Conservation (phyloP, 2,888 invertebrate genomes). For the Rhorus exstirpatorius region DNA sequence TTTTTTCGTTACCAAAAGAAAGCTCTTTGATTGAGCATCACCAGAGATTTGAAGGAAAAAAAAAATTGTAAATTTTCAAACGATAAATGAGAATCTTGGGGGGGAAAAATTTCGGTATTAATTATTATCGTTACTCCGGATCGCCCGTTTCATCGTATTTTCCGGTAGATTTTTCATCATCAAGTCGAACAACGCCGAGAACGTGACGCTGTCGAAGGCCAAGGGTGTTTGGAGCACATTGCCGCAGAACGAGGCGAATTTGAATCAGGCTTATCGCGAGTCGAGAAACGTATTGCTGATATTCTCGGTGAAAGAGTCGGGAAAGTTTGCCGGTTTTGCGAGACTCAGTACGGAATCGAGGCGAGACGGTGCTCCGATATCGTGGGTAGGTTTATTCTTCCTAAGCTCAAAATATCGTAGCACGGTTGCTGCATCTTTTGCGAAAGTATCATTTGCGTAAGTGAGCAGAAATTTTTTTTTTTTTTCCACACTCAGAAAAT, state of each 20-base stretch:
- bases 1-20: too few relatives aligned
- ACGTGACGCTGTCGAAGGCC: slow-evolving; percentile 97
- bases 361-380: slow-evolving; percentile 95
- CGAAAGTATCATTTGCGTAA: too few relatives aligned
- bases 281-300: slow-evolving; percentile 97
- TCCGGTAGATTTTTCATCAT: slow-evolving; percentile 94
- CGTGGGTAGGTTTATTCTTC: slow-evolving; percentile 90
- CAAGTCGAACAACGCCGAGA: slow-evolving; percentile 99
- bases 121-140: too few relatives aligned
- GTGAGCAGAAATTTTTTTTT: too few relatives aligned
- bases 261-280: slow-evolving; percentile 97
- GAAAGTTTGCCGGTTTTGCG: slow-evolving; percentile 97
- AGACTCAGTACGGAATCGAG: slow-evolving; percentile 95
- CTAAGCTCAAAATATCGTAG: slow-evolving; percentile 3
- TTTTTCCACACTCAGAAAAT: too few relatives aligned
- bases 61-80: too few relatives aligned
- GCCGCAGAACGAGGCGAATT: slow-evolving; percentile 98
- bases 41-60: too few relatives aligned
- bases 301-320: slow-evolving; percentile 99
- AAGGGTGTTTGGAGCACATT: slow-evolving; percentile 99
- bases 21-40: too few relatives aligned
- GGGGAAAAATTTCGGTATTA: not conserved
- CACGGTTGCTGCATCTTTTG: too few relatives aligned
- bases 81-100: not conserved
- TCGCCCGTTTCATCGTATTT: too few relatives aligned